Evolutionary conservation across 2,797 vertebrate genomes (phyloP), one percentile per base, ranked within the genome.

Genomic region (Sebastiscus albofasciatus): DNA sequence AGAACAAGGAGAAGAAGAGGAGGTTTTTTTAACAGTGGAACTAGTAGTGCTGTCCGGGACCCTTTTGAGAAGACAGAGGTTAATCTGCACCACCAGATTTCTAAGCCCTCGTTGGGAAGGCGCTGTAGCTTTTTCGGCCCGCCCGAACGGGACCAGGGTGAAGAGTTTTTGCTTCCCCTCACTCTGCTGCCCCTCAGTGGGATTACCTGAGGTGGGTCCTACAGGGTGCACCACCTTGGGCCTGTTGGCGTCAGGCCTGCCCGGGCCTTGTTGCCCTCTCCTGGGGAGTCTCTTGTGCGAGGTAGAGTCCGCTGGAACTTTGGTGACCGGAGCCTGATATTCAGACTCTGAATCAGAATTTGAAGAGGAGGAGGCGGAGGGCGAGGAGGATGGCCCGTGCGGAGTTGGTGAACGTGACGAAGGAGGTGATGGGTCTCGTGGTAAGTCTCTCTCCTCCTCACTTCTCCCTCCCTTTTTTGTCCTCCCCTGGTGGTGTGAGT

Each of bases 81-180:
- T 97, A 84, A 99, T 99, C 89, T 97, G 98, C 89, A 99, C 98
- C 95, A 98, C 97, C 78, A 99, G 96, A 18, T 98, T 96, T 89
- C 96, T 95, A 69, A 97, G 94, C 82, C 98, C 98, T 79, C 98
- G 96, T 68, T 95, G 94, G 13, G 93, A 92, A 11, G 82, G 49
- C 0, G 80, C 77, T 76, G 97, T 95, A 16, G 97, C 85, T 82
- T 97, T 93, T 58, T 99, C 97, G 27, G 96, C 95, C 81, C 97
- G 97, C 59, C 99, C 98, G 61, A 98, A 99, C 56, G 98, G 98
- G 77, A 99, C 99, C 75, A 99, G 91, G 6, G 98, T 99, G 94
- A 99, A 99, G 93, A 98, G 97, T 87, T 94, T 96, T 80, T 97
- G 97, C 84, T 94, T 97, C 59, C 95, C 95, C 79, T 95, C 95